Evolutionary conservation across 2,888 invertebrate species (phyloP).

Genomic region (Apamea crenata): DNA sequence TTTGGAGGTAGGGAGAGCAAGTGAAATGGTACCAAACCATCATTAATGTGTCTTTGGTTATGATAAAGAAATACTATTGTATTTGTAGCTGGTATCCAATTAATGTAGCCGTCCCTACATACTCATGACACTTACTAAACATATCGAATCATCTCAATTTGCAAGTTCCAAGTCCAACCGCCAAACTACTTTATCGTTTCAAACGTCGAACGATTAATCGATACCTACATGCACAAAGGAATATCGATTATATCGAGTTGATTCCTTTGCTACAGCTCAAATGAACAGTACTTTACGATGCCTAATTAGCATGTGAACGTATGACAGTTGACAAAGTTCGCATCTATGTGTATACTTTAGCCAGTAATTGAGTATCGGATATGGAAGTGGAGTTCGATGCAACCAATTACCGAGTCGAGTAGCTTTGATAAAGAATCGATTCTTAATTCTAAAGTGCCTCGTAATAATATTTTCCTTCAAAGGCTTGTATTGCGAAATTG

Average conservation of each 20-base stretch:
- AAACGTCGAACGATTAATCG: constrained; percentile 23
- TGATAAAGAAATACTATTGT: neutral
- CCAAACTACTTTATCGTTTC: neutral
- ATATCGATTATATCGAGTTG: constrained; percentile 28
- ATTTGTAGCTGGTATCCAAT: neutral
- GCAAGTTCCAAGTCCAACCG: neutral
- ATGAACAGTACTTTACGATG: constrained; percentile 8
- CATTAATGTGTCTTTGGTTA: neutral
- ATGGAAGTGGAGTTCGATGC: constrained; percentile 3
- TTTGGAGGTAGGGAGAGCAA: too few species aligned
- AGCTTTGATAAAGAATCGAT: constrained; percentile 24
- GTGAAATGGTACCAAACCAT: neutral
- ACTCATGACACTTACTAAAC: neutral
- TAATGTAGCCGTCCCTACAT: neutral
- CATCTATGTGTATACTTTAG: constrained; percentile 22
- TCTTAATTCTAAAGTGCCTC: neutral
- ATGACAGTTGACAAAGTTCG: constrained; percentile 42
- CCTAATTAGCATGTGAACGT: constrained; percentile 44
- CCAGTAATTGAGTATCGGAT: constrained; percentile 28
- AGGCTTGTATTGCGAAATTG: neutral
- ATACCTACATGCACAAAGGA: constrained; percentile 25
- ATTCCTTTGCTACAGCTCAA: constrained; percentile 18
- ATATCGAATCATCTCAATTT: neutral
- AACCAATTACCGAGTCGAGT: constrained; percentile 22
- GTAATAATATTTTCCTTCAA: constrained; percentile 8